phyloP scores from a whole-genome alignment of 2,113 vertebrate species.

The Centropristis striata region DNA sequence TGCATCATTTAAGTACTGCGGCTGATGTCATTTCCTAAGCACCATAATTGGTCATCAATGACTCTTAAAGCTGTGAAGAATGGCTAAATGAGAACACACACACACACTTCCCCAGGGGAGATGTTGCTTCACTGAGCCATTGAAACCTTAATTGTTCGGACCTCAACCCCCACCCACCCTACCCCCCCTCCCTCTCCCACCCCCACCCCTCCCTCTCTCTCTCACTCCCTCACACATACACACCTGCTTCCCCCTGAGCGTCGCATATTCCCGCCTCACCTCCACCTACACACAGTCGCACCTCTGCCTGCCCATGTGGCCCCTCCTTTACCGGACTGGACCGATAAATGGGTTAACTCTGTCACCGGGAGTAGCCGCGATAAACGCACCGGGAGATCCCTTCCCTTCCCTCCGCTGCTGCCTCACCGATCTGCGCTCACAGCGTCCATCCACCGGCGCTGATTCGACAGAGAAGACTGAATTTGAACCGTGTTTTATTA shows the following conservation, averaged over 20 bases:
- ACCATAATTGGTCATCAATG: conserved; percentile 72
- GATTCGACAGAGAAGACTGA: conserved; percentile 44
- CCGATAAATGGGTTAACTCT: conserved; percentile 68
- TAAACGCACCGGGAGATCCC: conserved; percentile 51
- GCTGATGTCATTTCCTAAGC: conserved; percentile 77
- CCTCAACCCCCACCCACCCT: neutral
- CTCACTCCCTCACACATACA: conserved; percentile 8
- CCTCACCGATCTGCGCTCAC: conserved; percentile 53
- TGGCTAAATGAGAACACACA: conserved; percentile 49
- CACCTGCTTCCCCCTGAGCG: conserved; percentile 49
- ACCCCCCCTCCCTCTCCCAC: neutral
- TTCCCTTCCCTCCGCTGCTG: conserved; percentile 47
- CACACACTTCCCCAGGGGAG: conserved; percentile 24
- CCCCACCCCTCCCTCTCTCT: neutral
- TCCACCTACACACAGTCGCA: conserved; percentile 50
- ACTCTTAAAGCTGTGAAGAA: conserved; percentile 51
- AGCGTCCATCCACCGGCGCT: conserved; percentile 20
- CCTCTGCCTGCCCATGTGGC: conserved; percentile 53
- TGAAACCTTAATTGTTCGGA: conserved; percentile 63
- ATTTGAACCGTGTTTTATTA: conserved; percentile 45
- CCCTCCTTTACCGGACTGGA: conserved; percentile 63
- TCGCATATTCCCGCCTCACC: conserved; percentile 38
- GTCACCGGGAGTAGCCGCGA: conserved; percentile 53
- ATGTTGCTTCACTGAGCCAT: conserved; percentile 40
- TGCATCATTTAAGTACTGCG: conserved; percentile 72